Percentiles rank a stretch among this genome's conserved stretches.
Conservation (phyloP, 1,140 invertebrate genomes). For the Pseudachorutes palmiensis region DNA sequence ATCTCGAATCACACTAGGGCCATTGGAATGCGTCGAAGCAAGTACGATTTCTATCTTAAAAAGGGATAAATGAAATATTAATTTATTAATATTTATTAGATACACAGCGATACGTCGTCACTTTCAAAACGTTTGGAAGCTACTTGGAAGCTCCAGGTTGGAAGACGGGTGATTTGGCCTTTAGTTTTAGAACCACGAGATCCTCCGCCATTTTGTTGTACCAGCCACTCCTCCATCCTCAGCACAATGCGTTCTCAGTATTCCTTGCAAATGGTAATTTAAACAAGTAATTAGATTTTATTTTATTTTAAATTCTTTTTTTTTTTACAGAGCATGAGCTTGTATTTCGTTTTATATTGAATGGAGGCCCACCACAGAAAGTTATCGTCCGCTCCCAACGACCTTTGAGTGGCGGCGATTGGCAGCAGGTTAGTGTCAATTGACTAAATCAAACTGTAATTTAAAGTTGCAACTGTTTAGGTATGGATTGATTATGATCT, state of each 20-base stretch:
- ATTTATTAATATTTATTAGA: too few relatives aligned
- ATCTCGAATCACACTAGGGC: slow-evolving; percentile 77
- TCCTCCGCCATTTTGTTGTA: slow-evolving; percentile 79
- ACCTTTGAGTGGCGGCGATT: slow-evolving; percentile 79
- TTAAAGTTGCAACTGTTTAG: not conserved
- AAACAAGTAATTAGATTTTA: not conserved
- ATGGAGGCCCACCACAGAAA: slow-evolving; percentile 66
- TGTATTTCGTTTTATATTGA: slow-evolving; percentile 82
- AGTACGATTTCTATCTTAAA: slow-evolving; percentile 52
- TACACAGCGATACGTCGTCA: slow-evolving; percentile 84
- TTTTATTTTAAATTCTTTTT: slow-evolving; percentile 10
- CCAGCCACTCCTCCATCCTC: slow-evolving; percentile 76
- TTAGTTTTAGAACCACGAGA: slow-evolving; percentile 84
- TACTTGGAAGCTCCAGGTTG: slow-evolving; percentile 86
- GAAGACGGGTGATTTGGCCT: slow-evolving; percentile 81
- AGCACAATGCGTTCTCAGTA: slow-evolving; percentile 83
- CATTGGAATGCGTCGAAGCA: slow-evolving; percentile 85
- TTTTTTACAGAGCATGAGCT: slow-evolving; percentile 61
- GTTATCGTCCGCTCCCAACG: slow-evolving; percentile 69
- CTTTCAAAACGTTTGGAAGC: slow-evolving; percentile 82
- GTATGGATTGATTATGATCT: slow-evolving; percentile 82
- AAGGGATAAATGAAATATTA: slow-evolving; percentile 10
- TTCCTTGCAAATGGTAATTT: slow-evolving; percentile 63
- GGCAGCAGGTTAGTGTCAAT: slow-evolving; percentile 90
- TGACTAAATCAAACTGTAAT: slow-evolving; percentile 41